Base-by-base conservation (phyloP, 2,113 vertebrate species). In the Psophia crepitans region DNA sequence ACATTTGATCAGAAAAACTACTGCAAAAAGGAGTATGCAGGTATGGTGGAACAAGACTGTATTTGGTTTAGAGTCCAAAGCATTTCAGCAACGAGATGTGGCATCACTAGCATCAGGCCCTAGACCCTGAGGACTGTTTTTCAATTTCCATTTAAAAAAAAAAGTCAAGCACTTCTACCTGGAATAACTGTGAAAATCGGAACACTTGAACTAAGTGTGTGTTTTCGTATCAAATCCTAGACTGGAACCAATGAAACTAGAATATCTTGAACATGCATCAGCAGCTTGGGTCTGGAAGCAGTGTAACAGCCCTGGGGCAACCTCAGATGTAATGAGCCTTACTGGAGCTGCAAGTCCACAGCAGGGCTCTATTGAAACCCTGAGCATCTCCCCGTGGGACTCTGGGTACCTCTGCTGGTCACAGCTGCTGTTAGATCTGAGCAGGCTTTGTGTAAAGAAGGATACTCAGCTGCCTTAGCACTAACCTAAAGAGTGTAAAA, bases 341-440 rank as follows among this genome's bases (percentile, higher is more conserved):
- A 8, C 11, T 57, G 61, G 32, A 61, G 24, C 41, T 1, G 6
- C 27, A 12, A 19, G 7, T n/a, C 19, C 1, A 1, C 14, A 58
- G 24, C 11, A 37, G 11, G 14, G 23, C 3, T 3, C 5, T 48
- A 6, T 1, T 57, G 69, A 87, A 68, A 68, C 7, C 22, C 44
- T 24, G 23, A 60, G 11, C 12, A 20, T 41, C 35, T 43, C 11
- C 26, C 14, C 32, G 1, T 17, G 35, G 30, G 9, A 12, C 22
- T 18, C 30, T 6, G 11, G 63, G 33, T 19, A 30, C 32, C 63
- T 70, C 80, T 49, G 30, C 39, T 68, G 22, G 8, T 13, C 6
- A 3, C 9, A 17, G 18, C 16, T 48, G 14, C 32, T 83, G 2
- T 37, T 28, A 37, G 53, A 91, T 5, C 22, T 23, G 14, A 49